Conservation (phyloP, 2,113 vertebrate genomes). For the Trichechus manatus region DNA sequence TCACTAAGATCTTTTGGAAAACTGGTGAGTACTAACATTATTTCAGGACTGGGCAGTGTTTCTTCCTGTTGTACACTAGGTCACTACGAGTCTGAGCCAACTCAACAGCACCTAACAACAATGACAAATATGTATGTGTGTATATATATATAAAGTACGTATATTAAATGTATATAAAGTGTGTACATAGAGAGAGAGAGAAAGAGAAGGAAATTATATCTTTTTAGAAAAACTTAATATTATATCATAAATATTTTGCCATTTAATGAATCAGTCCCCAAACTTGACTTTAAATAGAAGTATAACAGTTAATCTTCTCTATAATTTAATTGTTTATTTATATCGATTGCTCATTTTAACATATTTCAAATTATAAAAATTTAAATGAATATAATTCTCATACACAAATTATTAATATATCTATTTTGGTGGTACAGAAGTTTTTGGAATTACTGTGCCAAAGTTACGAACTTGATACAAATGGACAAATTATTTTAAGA, state of each 20-base stretch:
- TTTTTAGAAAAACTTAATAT: neutral
- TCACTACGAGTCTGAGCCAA: too few relatives aligned
- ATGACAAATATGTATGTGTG: too few relatives aligned
- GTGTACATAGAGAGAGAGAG: too few relatives aligned
- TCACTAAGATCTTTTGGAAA: neutral
- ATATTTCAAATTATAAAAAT: neutral
- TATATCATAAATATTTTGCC: neutral
- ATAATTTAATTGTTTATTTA: neutral
- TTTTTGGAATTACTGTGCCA: neutral
- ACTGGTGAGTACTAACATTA: neutral
- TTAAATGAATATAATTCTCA: neutral
- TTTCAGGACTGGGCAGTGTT: neutral
- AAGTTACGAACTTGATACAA: neutral
- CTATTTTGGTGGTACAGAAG: neutral
- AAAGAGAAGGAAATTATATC: too few relatives aligned
- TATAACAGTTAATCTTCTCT: neutral
- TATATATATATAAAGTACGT: too few relatives aligned
- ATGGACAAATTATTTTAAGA: neutral
- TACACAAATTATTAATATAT: neutral
- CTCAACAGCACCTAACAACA: too few relatives aligned
- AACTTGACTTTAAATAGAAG: neutral
- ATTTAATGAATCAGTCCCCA: neutral
- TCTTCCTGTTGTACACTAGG: too few relatives aligned
- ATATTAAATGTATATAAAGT: too few relatives aligned
- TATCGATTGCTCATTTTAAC: neutral